Percentiles rank a stretch among this genome's conserved stretches.
Conservation (phyloP, 2,888 invertebrate genomes). For the Pasiphila rectangulata region DNA sequence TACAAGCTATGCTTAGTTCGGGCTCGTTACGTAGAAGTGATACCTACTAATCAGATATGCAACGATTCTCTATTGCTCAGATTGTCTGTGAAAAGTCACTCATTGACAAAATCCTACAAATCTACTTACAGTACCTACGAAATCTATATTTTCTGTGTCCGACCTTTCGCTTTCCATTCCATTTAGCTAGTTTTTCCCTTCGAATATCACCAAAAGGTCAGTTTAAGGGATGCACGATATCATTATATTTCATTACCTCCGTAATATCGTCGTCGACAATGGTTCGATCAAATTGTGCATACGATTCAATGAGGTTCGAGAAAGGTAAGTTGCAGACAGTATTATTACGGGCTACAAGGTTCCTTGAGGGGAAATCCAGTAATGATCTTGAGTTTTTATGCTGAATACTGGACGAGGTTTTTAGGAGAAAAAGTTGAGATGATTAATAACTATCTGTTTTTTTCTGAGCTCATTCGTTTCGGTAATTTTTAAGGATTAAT, state of each 20-base stretch:
- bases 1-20: too few relatives aligned
- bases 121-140: too few relatives aligned
- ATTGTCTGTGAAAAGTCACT: too few relatives aligned
- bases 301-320: constrained; percentile 58
- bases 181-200: constrained; percentile 26
- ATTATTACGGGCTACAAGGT: constrained; percentile 3
- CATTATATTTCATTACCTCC: constrained; percentile 56
- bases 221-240: constrained; percentile 41
- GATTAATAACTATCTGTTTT: too few relatives aligned
- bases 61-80: too few relatives aligned
- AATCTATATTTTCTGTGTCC: constrained; percentile 14
- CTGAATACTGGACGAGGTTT: too few relatives aligned
- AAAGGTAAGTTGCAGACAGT: constrained; percentile 49
- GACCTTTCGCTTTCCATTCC: constrained; percentile 27
- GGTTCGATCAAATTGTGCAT: constrained; percentile 59
- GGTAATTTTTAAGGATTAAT: too few relatives aligned
- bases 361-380: background rate
- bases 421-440: too few relatives aligned
- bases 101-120: too few relatives aligned
- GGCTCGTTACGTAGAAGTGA: too few relatives aligned
- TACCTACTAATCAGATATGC: too few relatives aligned
- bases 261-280: constrained; percentile 45
- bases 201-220: constrained; percentile 35
- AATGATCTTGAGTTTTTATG: background rate
- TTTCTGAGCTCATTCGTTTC: too few relatives aligned